A percentile compares a stretch with the other conserved stretches of the same genome.
Evolutionary conservation across 2,113 vertebrate genomes (phyloP).

Genomic region (Hemiscyllium ocellatum): DNA sequence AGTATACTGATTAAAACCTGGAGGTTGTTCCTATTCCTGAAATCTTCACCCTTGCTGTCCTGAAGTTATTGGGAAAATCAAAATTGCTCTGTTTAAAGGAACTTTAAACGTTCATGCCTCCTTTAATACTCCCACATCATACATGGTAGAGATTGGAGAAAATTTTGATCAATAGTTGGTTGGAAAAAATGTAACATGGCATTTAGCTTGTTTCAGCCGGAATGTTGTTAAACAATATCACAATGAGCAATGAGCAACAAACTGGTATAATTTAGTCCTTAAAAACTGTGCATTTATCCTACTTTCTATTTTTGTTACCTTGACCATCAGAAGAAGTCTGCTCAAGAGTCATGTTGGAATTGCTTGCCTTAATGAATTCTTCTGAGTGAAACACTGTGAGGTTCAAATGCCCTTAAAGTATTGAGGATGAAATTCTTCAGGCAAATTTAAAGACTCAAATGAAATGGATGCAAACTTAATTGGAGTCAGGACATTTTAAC

Average conservation of each 20-base stretch:
- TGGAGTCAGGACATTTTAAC: background rate
- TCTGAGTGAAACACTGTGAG: background rate
- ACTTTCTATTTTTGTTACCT: background rate
- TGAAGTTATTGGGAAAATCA: background rate
- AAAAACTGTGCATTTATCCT: background rate
- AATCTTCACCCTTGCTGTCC: background rate
- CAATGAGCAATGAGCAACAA: background rate
- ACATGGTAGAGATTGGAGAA: background rate
- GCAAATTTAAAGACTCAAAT: background rate
- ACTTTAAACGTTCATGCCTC: background rate
- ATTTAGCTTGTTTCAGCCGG: background rate
- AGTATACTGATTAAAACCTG: background rate
- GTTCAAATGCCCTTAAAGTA: background rate
- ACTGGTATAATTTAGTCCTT: too few species aligned
- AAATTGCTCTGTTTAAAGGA: background rate
- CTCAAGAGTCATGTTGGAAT: background rate
- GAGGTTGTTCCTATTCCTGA: background rate
- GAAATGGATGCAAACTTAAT: background rate
- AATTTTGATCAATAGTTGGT: background rate
- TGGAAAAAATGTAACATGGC: background rate
- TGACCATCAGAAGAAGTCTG: background rate
- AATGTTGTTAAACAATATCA: background rate
- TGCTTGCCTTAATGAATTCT: background rate
- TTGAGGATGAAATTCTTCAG: background rate
- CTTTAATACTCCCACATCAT: background rate